phyloP scores from a whole-genome alignment of 2,888 invertebrate species.

The Nymphalis c-album region DNA sequence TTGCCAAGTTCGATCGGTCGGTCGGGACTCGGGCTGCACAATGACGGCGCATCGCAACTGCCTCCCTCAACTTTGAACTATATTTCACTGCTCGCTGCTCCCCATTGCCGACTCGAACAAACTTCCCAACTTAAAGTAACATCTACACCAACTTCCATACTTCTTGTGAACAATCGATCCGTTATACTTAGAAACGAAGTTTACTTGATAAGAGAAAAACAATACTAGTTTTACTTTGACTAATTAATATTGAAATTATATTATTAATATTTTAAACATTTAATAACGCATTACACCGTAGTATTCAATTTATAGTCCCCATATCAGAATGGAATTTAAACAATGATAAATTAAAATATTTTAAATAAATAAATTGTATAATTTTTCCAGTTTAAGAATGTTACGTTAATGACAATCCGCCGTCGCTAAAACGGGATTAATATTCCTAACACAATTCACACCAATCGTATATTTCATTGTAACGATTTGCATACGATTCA shows the following conservation, averaged over 20 bases:
- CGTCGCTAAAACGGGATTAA: conserved; percentile 17
- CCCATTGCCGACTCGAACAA: conserved; percentile 41
- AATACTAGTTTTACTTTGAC: conserved; percentile 8
- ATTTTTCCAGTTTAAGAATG: background rate
- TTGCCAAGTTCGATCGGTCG: conserved; percentile 35
- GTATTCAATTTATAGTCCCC: too few species aligned
- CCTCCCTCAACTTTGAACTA: conserved; percentile 61
- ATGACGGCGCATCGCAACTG: conserved; percentile 45
- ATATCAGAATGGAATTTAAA: background rate
- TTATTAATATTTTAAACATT: background rate
- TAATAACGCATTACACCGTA: background rate
- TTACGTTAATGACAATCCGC: conserved; percentile 3
- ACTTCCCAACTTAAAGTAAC: conserved; percentile 29
- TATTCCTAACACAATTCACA: conserved; percentile 20
- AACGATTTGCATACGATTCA: conserved; percentile 31
- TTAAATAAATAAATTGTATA: background rate
- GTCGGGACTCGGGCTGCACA: conserved; percentile 24
- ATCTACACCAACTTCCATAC: conserved; percentile 23
- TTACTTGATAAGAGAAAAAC: conserved; percentile 21
- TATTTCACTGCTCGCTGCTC: conserved; percentile 59
- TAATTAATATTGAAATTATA: conserved; percentile 8
- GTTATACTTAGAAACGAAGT: conserved; percentile 14
- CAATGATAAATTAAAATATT: background rate
- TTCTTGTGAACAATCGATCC: conserved; percentile 30
- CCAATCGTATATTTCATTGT: conserved; percentile 37